phyloP scores from a whole-genome alignment of 2,113 vertebrate genomes.

The Poeciliopsis occidentalis region DNA sequence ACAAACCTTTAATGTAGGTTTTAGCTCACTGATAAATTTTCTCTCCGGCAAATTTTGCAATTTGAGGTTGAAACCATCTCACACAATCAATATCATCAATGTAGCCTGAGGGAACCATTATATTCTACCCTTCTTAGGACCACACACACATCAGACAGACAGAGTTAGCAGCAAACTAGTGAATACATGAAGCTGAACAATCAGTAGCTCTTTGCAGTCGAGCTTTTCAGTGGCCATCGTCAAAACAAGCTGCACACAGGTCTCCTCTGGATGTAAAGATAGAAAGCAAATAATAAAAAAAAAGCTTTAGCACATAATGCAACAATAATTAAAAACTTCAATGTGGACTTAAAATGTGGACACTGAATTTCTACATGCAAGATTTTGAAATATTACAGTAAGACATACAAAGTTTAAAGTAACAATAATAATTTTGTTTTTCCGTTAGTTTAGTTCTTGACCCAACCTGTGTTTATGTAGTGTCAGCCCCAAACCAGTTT shows the following conservation, averaged over 20 bases:
- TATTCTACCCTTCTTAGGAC: neutral
- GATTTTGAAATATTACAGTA: too few relatives aligned
- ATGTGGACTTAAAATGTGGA: neutral
- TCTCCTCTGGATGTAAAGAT: neutral
- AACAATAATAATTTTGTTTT: too few relatives aligned
- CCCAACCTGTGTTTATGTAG: too few relatives aligned
- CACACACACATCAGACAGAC: constrained; percentile 9
- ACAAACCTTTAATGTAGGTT: neutral
- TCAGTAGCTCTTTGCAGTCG: neutral
- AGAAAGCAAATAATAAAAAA: neutral
- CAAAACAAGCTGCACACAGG: neutral
- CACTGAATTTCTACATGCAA: neutral
- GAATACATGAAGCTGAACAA: neutral
- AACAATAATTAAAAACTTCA: neutral
- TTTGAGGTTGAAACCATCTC: neutral
- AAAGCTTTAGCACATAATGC: neutral
- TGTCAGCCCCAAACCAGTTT: too few relatives aligned
- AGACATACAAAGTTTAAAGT: too few relatives aligned
- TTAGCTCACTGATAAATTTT: neutral
- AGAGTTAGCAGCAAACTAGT: neutral
- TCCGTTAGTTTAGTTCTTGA: too few relatives aligned
- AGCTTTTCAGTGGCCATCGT: neutral
- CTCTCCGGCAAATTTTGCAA: neutral
- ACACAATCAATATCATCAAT: neutral
- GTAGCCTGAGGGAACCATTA: neutral